These are phyloP conservation scores for Panthera tigris DNA, from an alignment of 2,113 vertebrate species.

Conservation along the genomic window DNA sequence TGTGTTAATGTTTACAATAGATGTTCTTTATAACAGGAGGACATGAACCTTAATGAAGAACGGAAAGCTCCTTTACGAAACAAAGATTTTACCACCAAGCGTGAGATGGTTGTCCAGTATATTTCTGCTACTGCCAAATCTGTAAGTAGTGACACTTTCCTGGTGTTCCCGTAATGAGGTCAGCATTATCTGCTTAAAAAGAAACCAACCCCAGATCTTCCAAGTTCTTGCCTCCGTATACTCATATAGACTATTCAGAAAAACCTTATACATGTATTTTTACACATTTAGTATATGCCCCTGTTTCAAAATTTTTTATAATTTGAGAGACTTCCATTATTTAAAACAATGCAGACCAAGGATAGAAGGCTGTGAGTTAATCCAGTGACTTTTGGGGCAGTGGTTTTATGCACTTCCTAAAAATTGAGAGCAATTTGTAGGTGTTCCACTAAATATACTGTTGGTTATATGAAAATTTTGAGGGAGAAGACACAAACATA, in stretches of 20 bases:
- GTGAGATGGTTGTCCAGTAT: slow-evolving; percentile 99
- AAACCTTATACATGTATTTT: slow-evolving; percentile 3
- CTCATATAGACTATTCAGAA: slow-evolving; percentile 45
- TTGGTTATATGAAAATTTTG: slow-evolving; percentile 10
- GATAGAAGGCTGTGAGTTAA: slow-evolving; percentile 58
- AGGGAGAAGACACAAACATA: slow-evolving; percentile 30
- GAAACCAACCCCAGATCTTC: slow-evolving; percentile 21
- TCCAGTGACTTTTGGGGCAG: slow-evolving; percentile 46
- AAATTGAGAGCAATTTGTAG: slow-evolving; percentile 16
- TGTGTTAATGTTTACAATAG: neutral
- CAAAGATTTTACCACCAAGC: slow-evolving; percentile 95
- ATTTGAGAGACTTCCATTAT: slow-evolving; percentile 61
- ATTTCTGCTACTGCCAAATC: slow-evolving; percentile 98
- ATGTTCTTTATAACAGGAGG: slow-evolving; percentile 88
- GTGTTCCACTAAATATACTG: neutral
- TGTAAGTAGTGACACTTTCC: slow-evolving; percentile 88
- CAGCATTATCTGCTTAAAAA: slow-evolving; percentile 72
- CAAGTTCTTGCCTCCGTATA: slow-evolving; percentile 52
- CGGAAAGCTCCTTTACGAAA: slow-evolving; percentile 95
- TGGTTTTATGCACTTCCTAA: slow-evolving; percentile 66
- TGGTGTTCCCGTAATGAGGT: slow-evolving; percentile 74
- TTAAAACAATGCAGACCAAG: slow-evolving; percentile 51
- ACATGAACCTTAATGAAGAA: slow-evolving; percentile 99
- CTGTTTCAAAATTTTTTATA: slow-evolving; percentile 61
- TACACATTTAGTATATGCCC: slow-evolving; percentile 44